phyloP scores from a whole-genome alignment of 1,140 invertebrate species.

The Drosophila albomicans region DNA sequence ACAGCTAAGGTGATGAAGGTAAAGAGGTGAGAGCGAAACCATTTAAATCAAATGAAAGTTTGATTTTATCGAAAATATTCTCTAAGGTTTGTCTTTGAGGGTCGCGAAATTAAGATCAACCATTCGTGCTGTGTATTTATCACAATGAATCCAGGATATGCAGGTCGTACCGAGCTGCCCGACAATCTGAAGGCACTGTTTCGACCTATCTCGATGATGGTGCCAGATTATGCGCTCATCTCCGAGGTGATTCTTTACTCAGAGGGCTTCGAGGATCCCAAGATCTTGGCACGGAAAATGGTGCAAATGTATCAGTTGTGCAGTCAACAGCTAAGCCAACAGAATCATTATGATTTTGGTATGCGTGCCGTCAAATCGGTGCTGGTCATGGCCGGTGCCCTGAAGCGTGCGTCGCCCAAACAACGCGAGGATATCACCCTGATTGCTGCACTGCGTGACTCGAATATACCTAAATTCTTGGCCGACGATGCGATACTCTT shows the following conservation, averaged over 20 bases:
- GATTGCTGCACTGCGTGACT: slow-evolving; percentile 94
- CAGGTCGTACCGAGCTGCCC: slow-evolving; percentile 93
- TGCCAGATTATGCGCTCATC: slow-evolving; percentile 95
- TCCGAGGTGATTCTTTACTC: slow-evolving; percentile 97
- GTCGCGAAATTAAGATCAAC: slow-evolving; percentile 93
- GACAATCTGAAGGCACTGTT: slow-evolving; percentile 95
- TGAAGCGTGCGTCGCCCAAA: slow-evolving; percentile 93
- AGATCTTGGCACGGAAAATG: slow-evolving; percentile 94
- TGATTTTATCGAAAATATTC: background rate
- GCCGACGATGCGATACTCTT: slow-evolving; percentile 94
- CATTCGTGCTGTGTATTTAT: slow-evolving; percentile 95
- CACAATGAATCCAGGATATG: slow-evolving; percentile 96
- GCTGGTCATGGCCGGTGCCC: slow-evolving; percentile 93
- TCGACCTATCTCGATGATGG: slow-evolving; percentile 96
- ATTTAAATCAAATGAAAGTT: background rate
- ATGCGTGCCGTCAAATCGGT: slow-evolving; percentile 92
- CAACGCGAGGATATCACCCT: slow-evolving; percentile 92
- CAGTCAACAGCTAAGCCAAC: slow-evolving; percentile 95
- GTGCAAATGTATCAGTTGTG: slow-evolving; percentile 96
- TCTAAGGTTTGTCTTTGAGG: slow-evolving; percentile 93
- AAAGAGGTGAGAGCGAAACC: slow-evolving; percentile 86
- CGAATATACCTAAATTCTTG: slow-evolving; percentile 96
- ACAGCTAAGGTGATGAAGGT: slow-evolving; percentile 90
- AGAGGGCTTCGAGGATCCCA: slow-evolving; percentile 95
- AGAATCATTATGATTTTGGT: slow-evolving; percentile 97